Evolutionary conservation across 2,888 invertebrate species (phyloP).

Genomic region (Pollenia labialis): DNA sequence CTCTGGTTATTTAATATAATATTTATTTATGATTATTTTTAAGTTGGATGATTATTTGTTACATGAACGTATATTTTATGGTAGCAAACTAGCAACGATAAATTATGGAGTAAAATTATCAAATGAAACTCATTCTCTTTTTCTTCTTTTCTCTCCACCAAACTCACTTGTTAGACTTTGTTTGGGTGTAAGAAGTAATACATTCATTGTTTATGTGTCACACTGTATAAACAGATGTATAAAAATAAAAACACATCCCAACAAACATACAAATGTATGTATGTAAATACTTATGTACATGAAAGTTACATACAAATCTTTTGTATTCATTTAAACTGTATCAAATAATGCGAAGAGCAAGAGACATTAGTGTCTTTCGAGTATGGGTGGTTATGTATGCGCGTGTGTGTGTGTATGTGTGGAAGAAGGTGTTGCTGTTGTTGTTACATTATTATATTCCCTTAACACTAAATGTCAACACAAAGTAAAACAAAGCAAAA

Average conservation of each 20-base stretch:
- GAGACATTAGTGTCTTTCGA: neutral
- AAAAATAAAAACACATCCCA: neutral
- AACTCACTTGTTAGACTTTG: neutral
- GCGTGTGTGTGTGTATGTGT: neutral
- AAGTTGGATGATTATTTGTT: slow-evolving; percentile 59
- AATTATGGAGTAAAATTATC: slow-evolving; percentile 45
- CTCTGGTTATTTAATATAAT: slow-evolving; percentile 41
- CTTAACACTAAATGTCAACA: slow-evolving; percentile 68
- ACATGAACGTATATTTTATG: slow-evolving; percentile 22
- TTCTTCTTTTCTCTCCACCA: neutral
- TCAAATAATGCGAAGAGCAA: neutral
- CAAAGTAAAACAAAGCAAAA: slow-evolving; percentile 53
- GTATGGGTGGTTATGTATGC: neutral
- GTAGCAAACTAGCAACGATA: slow-evolving; percentile 49
- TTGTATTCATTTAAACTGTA: slow-evolving; percentile 35
- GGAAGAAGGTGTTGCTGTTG: neutral
- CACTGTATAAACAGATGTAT: neutral
- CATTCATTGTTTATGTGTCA: slow-evolving; percentile 21
- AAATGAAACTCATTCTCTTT: neutral
- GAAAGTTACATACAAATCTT: neutral
- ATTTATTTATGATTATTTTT: slow-evolving; percentile 43
- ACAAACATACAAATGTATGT: too few relatives aligned
- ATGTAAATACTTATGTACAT: too few relatives aligned
- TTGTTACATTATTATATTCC: slow-evolving; percentile 57
- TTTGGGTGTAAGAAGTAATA: neutral